Base-by-base conservation (phyloP, 1,140 invertebrate genomes). In the Saxidomus purpurata region DNA sequence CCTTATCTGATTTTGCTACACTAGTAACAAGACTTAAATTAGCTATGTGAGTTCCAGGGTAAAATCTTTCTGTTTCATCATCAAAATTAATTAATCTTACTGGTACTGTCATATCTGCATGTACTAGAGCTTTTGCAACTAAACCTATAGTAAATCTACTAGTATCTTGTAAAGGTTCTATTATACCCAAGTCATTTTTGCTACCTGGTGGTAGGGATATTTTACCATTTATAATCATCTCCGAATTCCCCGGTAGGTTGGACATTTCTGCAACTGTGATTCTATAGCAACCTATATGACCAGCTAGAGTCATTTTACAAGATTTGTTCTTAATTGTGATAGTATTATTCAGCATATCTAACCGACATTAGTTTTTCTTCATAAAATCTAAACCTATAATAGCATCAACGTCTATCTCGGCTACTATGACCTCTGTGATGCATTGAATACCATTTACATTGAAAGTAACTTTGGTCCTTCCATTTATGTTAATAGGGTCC, bases 381-480 rank as follows among this genome's bases (percentile, higher is more conserved):
- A 61, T 61, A 61, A 61, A 61, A 28, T 61, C 59, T 61, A 61
- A n/a, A n/a, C 59, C 59, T 61, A 61, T 61, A 28, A 61, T 61
- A n/a, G 25, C 59, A 61, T 61, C 59, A 61, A 61, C 59, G 25
- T 61, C 59, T 22, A 61, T 61, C 19, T 61, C 25, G 8, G 25
- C 59, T 28, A 61, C 25, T n/a, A 28, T 11, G 8, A 61, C 59
- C 19, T 22, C 19, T 28, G 25, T n/a, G n/a, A 28, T n/a, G 59
- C 19, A 61, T 28, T 61, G 59, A 8, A 61, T 61, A 61, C 59
- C 22, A 28, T 61, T n/a, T 22, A 61, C 8, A 22, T n/a, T 28
- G 6, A 61, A 11, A 61, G 19, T 61, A 22, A 61, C 19, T 22
- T 61, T 28, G 9, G 25, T 28, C n/a, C 59, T 22, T n/a, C 59